A percentile compares a stretch with the other conserved stretches of the same genome.
These are phyloP conservation scores for Lophotriccus pileatus DNA, from an alignment of 2,797 vertebrate genomes.

Conservation along the genomic window DNA sequence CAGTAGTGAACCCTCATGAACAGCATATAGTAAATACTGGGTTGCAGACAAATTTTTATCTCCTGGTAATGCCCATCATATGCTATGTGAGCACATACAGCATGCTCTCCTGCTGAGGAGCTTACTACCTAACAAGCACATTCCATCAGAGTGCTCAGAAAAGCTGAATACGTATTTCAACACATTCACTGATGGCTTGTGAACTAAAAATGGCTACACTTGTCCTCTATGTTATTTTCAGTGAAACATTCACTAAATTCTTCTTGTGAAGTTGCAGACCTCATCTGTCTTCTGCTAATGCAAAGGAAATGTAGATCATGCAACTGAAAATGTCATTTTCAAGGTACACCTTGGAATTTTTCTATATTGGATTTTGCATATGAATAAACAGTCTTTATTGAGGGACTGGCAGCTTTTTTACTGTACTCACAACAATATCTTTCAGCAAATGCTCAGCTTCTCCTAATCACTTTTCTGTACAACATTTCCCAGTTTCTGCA, in stretches of 20 bases:
- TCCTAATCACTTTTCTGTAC: not conserved
- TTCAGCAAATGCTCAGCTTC: not conserved
- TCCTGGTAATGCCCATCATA: not conserved
- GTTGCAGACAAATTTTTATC: not conserved
- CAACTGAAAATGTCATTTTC: not conserved
- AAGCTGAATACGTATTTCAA: conserved; percentile 4
- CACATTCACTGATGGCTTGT: not conserved
- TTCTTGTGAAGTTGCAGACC: not conserved
- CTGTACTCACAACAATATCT: not conserved
- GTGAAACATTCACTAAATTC: not conserved
- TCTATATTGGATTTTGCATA: not conserved
- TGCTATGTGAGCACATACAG: not conserved
- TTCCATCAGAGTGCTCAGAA: not conserved
- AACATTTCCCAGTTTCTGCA: not conserved
- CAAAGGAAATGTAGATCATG: not conserved
- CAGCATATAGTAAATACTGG: not conserved
- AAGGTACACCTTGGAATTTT: not conserved
- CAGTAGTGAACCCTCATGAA: not conserved
- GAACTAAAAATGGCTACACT: conserved; percentile 50
- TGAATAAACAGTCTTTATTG: not conserved
- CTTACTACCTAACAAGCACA: not conserved
- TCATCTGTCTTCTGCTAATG: not conserved
- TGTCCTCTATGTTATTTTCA: conserved; percentile 18
- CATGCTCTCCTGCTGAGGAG: not conserved
- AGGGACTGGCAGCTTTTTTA: not conserved